phyloP scores from a whole-genome alignment of 2,113 vertebrate species.

The Prochilodus magdalenae region DNA sequence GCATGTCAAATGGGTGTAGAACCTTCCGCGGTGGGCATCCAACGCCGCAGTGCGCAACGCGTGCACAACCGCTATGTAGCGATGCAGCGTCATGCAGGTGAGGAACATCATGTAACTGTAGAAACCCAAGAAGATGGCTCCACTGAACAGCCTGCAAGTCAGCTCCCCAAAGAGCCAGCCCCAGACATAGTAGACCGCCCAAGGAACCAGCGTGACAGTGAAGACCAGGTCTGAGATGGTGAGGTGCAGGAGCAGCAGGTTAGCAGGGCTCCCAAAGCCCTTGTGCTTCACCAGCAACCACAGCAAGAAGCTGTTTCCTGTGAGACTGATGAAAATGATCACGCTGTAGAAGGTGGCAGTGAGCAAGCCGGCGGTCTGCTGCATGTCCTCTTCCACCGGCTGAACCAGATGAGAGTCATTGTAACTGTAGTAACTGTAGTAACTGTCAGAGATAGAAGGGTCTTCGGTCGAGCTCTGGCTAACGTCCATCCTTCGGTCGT shows the following conservation, averaged over 20 bases:
- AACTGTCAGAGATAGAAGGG: background rate
- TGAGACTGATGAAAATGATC: slow-evolving; percentile 56
- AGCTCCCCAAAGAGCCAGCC: slow-evolving; percentile 64
- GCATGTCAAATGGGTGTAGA: slow-evolving; percentile 58
- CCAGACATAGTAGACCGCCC: slow-evolving; percentile 31
- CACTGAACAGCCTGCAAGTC: slow-evolving; percentile 67
- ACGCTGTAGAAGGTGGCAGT: slow-evolving; percentile 30
- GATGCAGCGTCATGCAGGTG: slow-evolving; percentile 69
- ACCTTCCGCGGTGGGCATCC: slow-evolving; percentile 43
- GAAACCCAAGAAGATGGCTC: slow-evolving; percentile 65
- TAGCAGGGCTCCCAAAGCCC: slow-evolving; percentile 66
- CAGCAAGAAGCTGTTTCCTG: slow-evolving; percentile 57
- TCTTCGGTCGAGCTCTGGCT: no score
- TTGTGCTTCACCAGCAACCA: slow-evolving; percentile 54
- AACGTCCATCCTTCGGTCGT: background rate
- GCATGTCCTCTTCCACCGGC: slow-evolving; percentile 20
- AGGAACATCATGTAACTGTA: slow-evolving; percentile 76
- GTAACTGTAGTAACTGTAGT: background rate
- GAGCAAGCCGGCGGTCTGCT: background rate
- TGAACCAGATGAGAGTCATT: background rate
- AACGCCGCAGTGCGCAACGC: slow-evolving; percentile 55
- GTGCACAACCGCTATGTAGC: slow-evolving; percentile 74
- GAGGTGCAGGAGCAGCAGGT: slow-evolving; percentile 74
- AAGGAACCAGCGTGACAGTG: slow-evolving; percentile 67
- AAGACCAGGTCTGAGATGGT: slow-evolving; percentile 72